Evolutionary conservation across 2,888 invertebrate species (phyloP).

Genomic region (Nomada fabriciana): DNA sequence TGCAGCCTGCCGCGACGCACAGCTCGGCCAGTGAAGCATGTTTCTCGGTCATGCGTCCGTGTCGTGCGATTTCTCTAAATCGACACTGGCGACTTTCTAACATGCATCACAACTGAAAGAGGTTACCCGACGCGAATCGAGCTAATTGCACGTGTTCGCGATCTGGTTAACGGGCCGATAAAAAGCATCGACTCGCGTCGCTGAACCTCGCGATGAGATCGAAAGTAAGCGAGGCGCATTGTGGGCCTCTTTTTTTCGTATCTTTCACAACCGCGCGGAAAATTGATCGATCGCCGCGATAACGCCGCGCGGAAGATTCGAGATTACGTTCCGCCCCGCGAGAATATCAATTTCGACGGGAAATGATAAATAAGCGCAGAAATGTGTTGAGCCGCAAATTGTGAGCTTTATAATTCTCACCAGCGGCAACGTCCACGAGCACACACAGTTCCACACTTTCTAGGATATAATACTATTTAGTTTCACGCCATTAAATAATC

Average conservation of each 20-base stretch:
- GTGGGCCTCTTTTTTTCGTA: too few relatives aligned
- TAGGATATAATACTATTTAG: background rate
- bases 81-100: slow-evolving; percentile 63
- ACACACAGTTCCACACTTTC: background rate
- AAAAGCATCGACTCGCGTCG: slow-evolving; percentile 35
- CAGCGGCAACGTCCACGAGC: too few relatives aligned
- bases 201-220: slow-evolving; percentile 22
- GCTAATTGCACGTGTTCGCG: slow-evolving; percentile 50
- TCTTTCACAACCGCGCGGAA: background rate
- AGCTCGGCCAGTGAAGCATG: slow-evolving; percentile 43
- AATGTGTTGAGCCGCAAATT: background rate
- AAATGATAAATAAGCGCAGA: background rate
- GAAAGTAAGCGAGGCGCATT: slow-evolving; percentile 30
- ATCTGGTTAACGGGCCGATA: slow-evolving; percentile 44
- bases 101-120: slow-evolving; percentile 65
- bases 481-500: slow-evolving; percentile 17
- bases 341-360: too few relatives aligned
- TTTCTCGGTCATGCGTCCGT: slow-evolving; percentile 59
- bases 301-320: too few relatives aligned
- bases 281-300: too few relatives aligned
- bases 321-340: too few relatives aligned
- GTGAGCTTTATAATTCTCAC: too few relatives aligned
- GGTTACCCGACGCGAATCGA: slow-evolving; percentile 59
- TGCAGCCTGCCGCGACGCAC: slow-evolving; percentile 9
- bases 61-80: slow-evolving; percentile 64